A percentile compares a stretch with the other conserved stretches of the same genome.
Evolutionary conservation across 2,797 vertebrate genomes (phyloP).

Genomic region (Arrhamphus sclerolepis): DNA sequence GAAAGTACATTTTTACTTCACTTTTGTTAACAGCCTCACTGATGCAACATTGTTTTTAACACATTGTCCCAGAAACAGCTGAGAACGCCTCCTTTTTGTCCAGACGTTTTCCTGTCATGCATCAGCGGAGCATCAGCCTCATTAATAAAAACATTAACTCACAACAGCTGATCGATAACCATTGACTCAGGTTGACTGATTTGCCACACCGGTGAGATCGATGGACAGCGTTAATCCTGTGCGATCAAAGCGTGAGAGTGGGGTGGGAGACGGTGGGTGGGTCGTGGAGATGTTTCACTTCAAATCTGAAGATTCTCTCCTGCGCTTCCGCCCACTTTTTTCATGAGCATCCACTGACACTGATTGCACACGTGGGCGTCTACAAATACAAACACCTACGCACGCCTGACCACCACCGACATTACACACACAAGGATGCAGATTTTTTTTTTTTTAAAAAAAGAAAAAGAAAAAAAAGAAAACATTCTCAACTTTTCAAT

Average conservation of each 20-base stretch:
- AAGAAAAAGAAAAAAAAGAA: too few relatives aligned
- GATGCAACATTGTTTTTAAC: constrained; percentile 7
- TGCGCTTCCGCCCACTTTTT: constrained; percentile 31
- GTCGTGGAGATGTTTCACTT: constrained; percentile 38
- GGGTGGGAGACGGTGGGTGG: constrained; percentile 12
- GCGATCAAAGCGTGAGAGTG: constrained; percentile 7
- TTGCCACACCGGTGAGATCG: constrained; percentile 37
- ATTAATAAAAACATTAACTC: constrained; percentile 62
- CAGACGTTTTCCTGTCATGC: constrained; percentile 16
- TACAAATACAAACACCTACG: constrained; percentile 8
- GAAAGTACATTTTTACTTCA: too few relatives aligned
- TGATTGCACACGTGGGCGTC: too few relatives aligned
- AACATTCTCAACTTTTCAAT: background rate
- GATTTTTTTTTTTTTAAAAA: too few relatives aligned
- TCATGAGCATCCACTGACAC: constrained; percentile 24
- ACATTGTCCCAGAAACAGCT: constrained; percentile 37
- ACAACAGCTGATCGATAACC: constrained; percentile 54
- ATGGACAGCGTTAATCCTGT: constrained; percentile 46
- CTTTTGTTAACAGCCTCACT: constrained; percentile 10
- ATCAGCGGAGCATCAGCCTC: constrained; percentile 30
- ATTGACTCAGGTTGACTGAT: constrained; percentile 51
- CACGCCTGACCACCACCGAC: constrained; percentile 1
- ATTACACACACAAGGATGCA: background rate
- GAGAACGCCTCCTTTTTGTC: constrained; percentile 2
- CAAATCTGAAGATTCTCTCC: constrained; percentile 25